phyloP scores from a whole-genome alignment of 1,140 invertebrate species.

The Ptiloglossa arizonensis region DNA sequence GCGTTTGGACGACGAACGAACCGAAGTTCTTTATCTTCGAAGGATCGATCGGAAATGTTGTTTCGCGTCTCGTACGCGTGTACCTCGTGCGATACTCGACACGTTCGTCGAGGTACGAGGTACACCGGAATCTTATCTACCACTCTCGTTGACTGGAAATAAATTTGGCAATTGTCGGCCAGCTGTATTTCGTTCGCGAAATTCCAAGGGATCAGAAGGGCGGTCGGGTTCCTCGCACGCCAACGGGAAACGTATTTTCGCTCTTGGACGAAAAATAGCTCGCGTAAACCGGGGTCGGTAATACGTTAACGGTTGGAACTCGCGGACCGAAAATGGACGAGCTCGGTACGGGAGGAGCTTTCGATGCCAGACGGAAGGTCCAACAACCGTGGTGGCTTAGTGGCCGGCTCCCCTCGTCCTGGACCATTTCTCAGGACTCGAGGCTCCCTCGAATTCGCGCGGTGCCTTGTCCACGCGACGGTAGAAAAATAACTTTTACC shows the following conservation, averaged over 20 bases:
- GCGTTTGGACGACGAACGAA: no score
- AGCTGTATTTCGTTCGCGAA: no score
- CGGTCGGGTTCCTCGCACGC: not conserved
- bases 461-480: constrained; percentile 34
- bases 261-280: not conserved
- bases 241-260: constrained; percentile 8
- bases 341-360: constrained; percentile 23
- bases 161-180: no score
- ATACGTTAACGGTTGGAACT: constrained; percentile 43
- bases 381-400: constrained; percentile 58
- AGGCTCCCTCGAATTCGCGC: constrained; percentile 38
- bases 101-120: no score
- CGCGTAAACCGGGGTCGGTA: not conserved
- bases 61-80: no score
- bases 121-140: no score
- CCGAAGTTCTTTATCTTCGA: no score
- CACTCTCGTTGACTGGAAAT: no score
- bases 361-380: constrained; percentile 53
- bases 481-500: constrained; percentile 21
- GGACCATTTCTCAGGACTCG: constrained; percentile 58
- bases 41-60: no score
- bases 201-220: not conserved
- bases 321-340: constrained; percentile 50
- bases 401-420: constrained; percentile 48
- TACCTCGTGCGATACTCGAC: no score